phyloP scores from a whole-genome alignment of 2,797 vertebrate genomes.

The Lophius americanus region DNA sequence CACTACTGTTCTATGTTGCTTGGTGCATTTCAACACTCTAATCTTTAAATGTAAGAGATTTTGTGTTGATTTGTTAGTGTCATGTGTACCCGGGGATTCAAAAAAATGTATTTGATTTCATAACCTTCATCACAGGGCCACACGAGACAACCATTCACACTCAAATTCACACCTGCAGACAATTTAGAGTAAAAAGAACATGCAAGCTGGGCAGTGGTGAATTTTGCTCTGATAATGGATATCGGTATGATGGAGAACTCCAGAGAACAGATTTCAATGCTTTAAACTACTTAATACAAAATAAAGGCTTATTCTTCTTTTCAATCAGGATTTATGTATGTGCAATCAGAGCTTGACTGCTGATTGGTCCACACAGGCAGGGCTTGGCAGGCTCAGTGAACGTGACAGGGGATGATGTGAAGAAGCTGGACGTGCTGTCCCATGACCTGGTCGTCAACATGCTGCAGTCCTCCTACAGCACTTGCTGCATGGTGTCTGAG shows the following conservation, averaged over 20 bases:
- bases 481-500: constrained; percentile 92
- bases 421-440: constrained; percentile 95
- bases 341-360: too few species aligned
- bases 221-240: too few species aligned
- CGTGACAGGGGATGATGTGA: constrained; percentile 94
- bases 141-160: too few species aligned
- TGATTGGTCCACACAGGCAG: constrained; percentile 59
- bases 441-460: constrained; percentile 94
- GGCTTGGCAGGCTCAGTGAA: constrained; percentile 92
- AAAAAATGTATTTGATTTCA: neutral
- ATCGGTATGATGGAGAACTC: too few species aligned
- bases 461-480: constrained; percentile 93
- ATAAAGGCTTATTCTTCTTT: too few species aligned
- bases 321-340: too few species aligned
- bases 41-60: neutral
- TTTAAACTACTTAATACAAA: too few species aligned
- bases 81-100: neutral
- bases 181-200: neutral
- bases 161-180: neutral
- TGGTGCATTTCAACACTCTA: constrained; percentile 19
- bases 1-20: neutral
- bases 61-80: neutral
- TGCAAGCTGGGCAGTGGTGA: too few species aligned
- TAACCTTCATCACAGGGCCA: neutral
- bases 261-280: too few species aligned